A percentile compares a stretch with the other conserved stretches of the same genome.
Conservation (phyloP, 2,113 vertebrate genomes). For the Prunella himalayana region DNA sequence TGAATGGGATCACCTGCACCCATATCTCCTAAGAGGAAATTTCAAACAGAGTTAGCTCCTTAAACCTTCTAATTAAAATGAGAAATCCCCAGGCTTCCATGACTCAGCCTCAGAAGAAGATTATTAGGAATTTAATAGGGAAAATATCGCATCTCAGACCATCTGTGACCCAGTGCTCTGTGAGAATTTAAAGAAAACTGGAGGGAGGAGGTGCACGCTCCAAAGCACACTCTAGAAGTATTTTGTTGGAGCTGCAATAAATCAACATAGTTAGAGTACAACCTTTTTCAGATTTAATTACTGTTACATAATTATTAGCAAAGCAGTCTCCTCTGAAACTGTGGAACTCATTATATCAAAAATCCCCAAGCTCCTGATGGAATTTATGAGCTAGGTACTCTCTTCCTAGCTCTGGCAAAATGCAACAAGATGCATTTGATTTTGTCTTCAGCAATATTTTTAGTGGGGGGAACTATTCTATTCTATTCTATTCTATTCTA, state of each 20-base stretch:
- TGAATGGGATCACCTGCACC: slow-evolving; percentile 88
- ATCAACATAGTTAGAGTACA: slow-evolving; percentile 86
- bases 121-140: slow-evolving; percentile 99
- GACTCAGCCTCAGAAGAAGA: slow-evolving; percentile 93
- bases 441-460: slow-evolving; percentile 58
- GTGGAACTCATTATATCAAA: slow-evolving; percentile 86
- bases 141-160: slow-evolving; percentile 94
- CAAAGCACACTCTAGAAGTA: slow-evolving; percentile 77
- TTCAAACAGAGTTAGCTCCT: slow-evolving; percentile 95
- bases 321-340: slow-evolving; percentile 84
- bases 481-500: background rate
- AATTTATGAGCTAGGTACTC: slow-evolving; percentile 82
- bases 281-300: slow-evolving; percentile 94
- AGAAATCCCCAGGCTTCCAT: slow-evolving; percentile 94
- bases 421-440: slow-evolving; percentile 51
- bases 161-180: slow-evolving; percentile 96
- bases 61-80: slow-evolving; percentile 99
- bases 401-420: slow-evolving; percentile 74
- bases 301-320: slow-evolving; percentile 91
- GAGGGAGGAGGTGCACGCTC: slow-evolving; percentile 77
- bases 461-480: background rate
- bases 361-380: slow-evolving; percentile 82
- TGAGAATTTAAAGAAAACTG: slow-evolving; percentile 90
- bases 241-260: slow-evolving; percentile 83
- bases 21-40: slow-evolving; percentile 85